Evolutionary conservation across 2,888 invertebrate species (phyloP).

Genomic region (Monopis laevigella): DNA sequence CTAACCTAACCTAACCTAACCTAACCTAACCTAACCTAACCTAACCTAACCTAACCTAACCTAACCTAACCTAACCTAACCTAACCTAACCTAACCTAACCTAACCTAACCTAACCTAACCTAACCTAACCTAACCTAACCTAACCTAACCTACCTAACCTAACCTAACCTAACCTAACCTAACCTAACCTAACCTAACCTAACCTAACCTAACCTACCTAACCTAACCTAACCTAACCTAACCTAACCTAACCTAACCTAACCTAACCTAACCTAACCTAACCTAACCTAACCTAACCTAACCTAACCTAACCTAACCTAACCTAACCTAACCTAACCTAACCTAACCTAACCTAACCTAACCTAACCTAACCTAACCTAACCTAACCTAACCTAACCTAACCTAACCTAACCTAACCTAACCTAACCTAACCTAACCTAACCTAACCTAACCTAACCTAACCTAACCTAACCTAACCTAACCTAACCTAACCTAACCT

Average conservation of each 20-base stretch:
- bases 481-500: slow-evolving; percentile 24
- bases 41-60: slow-evolving; percentile 11
- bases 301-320: slow-evolving; percentile 20
- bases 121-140: slow-evolving; percentile 12
- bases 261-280: slow-evolving; percentile 20
- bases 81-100: slow-evolving; percentile 12
- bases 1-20: slow-evolving; percentile 12
- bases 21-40: slow-evolving; percentile 11
- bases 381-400: slow-evolving; percentile 24
- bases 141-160: slow-evolving; percentile 13
- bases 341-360: slow-evolving; percentile 21
- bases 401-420: slow-evolving; percentile 23
- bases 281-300: slow-evolving; percentile 19
- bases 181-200: slow-evolving; percentile 24
- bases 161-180: slow-evolving; percentile 20
- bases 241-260: slow-evolving; percentile 18
- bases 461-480: no score
- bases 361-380: slow-evolving; percentile 23
- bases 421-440: slow-evolving; percentile 21
- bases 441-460: slow-evolving; percentile 23
- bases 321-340: slow-evolving; percentile 18
- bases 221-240: slow-evolving; percentile 23
- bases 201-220: slow-evolving; percentile 24
- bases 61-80: slow-evolving; percentile 12
- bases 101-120: slow-evolving; percentile 12